phyloP scores from a whole-genome alignment of 2,113 vertebrate species.

The Dicaeum eximium region DNA sequence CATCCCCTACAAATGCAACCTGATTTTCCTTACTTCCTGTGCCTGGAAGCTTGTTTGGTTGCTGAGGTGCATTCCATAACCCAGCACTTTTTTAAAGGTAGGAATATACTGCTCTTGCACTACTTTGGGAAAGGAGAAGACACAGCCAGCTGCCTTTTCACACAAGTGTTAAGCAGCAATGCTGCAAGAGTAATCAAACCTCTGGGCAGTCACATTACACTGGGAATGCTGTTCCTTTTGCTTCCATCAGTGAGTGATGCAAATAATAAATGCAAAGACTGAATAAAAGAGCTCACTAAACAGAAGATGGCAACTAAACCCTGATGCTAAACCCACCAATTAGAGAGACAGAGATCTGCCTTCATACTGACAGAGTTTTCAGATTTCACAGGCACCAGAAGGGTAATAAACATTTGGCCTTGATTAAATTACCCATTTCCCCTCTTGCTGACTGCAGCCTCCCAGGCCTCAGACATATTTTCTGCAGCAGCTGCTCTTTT shows the following conservation, averaged over 20 bases:
- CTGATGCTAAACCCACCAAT: not conserved
- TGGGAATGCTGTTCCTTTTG: not conserved
- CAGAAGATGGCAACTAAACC: not conserved
- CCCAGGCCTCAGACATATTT: not conserved
- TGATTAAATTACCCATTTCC: slow-evolving; percentile 17
- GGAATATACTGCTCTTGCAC: not conserved
- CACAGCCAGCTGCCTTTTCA: not conserved
- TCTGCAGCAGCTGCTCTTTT: not conserved
- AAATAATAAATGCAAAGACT: not conserved
- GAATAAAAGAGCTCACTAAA: not conserved
- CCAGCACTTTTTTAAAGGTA: not conserved
- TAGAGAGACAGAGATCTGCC: not conserved
- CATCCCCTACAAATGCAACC: not conserved
- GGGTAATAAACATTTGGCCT: slow-evolving; percentile 11
- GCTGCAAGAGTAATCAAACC: not conserved
- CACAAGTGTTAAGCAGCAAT: not conserved
- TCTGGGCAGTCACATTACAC: not conserved
- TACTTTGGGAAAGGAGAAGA: not conserved
- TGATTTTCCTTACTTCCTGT: not conserved
- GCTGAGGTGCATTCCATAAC: not conserved
- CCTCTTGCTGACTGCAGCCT: not conserved
- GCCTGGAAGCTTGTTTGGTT: not conserved
- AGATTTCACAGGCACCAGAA: not conserved
- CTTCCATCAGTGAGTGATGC: not conserved
- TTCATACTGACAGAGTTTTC: not conserved